Percentiles rank a stretch among this genome's conserved stretches.
Conservation (phyloP, 2,888 invertebrate genomes). For the Crematogaster levior region DNA sequence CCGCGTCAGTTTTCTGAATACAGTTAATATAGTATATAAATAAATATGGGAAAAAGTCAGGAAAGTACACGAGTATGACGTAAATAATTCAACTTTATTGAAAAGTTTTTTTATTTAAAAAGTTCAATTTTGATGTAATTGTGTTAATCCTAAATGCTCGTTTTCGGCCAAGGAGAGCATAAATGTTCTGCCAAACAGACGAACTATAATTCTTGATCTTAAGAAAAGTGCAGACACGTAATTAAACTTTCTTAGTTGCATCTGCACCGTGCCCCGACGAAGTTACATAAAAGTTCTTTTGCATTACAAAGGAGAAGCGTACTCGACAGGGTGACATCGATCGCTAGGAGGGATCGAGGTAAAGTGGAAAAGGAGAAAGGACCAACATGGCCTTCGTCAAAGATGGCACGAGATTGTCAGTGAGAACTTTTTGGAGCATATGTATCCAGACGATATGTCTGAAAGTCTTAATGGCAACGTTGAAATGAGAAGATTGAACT, state of each 20-base stretch:
- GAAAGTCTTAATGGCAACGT: constrained; percentile 13
- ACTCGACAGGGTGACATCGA: constrained; percentile 44
- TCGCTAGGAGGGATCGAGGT: constrained; percentile 44
- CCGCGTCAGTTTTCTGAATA: not conserved
- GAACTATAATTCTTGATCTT: constrained; percentile 46
- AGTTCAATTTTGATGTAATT: not conserved
- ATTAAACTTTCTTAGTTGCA: constrained; percentile 67
- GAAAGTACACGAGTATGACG: not conserved
- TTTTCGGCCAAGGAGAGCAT: constrained; percentile 30
- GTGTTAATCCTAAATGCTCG: constrained; percentile 19
- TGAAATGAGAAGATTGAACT: not conserved
- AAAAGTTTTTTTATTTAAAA: not conserved
- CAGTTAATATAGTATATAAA: too few relatives aligned
- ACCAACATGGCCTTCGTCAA: constrained; percentile 25
- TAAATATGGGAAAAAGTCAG: too few relatives aligned
- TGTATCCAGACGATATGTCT: not conserved
- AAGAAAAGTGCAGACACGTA: constrained; percentile 62
- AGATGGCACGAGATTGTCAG: not conserved
- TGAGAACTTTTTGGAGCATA: constrained; percentile 20
- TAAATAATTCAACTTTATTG: constrained; percentile 10
- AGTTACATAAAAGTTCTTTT: constrained; percentile 65
- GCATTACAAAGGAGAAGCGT: constrained; percentile 46
- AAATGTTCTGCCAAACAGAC: constrained; percentile 43
- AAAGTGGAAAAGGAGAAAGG: constrained; percentile 29
- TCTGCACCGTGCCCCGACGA: constrained; percentile 38